Conservation (phyloP, 1,140 invertebrate genomes). For the Heliothis virescens region DNA sequence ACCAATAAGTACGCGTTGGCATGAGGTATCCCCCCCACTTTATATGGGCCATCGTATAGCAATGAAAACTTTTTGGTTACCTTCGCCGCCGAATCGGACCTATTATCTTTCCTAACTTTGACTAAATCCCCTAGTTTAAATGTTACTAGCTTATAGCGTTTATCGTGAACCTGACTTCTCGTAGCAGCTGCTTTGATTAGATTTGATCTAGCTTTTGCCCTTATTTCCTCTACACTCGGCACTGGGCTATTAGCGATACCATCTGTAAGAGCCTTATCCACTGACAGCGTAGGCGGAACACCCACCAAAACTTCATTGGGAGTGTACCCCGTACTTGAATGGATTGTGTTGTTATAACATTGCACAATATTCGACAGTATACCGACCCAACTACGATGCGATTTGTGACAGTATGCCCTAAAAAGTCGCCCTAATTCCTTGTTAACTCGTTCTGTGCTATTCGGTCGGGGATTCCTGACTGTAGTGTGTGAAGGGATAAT, state of each 20-base stretch:
- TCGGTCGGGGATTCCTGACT: conserved; percentile 63
- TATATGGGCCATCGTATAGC: conserved; percentile 53
- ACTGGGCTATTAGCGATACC: conserved; percentile 58
- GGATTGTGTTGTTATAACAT: conserved; percentile 70
- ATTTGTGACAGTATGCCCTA: conserved; percentile 57
- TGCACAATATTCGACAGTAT: conserved; percentile 56
- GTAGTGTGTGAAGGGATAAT: conserved; percentile 60
- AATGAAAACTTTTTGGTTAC: conserved; percentile 54
- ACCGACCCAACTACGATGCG: conserved; percentile 55
- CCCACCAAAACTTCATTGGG: conserved; percentile 64
- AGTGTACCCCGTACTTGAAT: conserved; percentile 65
- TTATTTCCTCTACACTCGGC: conserved; percentile 42
- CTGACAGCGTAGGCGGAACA: background rate
- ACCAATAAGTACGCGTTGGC: conserved; percentile 55
- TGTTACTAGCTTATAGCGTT: conserved; percentile 43
- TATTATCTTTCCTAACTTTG: conserved; percentile 53
- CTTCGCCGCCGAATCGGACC: conserved; percentile 51
- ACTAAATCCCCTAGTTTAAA: conserved; percentile 51
- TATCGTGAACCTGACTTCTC: conserved; percentile 36
- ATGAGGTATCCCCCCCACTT: conserved; percentile 47
- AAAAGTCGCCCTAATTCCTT: conserved; percentile 64
- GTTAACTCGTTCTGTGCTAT: conserved; percentile 64
- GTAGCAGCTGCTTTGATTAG: conserved; percentile 26
- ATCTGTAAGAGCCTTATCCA: background rate
- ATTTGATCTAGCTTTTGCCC: conserved; percentile 39